Evolutionary conservation across 2,113 vertebrate species (phyloP).

Genomic region (Mastomys natalensis): DNA sequence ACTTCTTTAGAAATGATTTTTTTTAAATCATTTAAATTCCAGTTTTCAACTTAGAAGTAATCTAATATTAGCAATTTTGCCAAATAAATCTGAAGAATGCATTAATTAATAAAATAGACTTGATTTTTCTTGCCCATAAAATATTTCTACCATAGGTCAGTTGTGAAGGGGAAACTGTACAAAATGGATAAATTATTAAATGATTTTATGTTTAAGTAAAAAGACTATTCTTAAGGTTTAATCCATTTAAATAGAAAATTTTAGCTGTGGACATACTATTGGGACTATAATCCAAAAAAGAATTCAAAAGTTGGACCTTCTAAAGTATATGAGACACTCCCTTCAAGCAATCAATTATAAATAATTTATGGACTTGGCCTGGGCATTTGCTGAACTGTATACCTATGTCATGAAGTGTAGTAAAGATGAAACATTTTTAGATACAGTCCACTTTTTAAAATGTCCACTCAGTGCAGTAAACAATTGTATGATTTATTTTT

Average conservation of each 20-base stretch:
- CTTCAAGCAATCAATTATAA: conserved; percentile 60
- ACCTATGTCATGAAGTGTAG: conserved; percentile 18
- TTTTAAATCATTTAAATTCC: neutral
- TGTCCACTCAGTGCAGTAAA: conserved; percentile 36
- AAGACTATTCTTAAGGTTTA: conserved; percentile 38
- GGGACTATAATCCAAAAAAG: neutral
- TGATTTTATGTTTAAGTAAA: conserved; percentile 52
- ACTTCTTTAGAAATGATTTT: conserved; percentile 60
- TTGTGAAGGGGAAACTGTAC: conserved; percentile 36
- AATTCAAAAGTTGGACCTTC: conserved; percentile 49
- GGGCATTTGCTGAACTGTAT: conserved; percentile 16
- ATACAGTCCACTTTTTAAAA: neutral
- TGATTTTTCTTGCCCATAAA: conserved; percentile 24
- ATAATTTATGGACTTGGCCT: neutral
- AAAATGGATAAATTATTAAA: conserved; percentile 37
- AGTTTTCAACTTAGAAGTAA: conserved; percentile 38
- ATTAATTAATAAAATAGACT: conserved; percentile 25
- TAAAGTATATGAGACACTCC: neutral
- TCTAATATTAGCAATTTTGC: neutral
- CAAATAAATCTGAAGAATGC: conserved; percentile 28
- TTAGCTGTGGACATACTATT: neutral
- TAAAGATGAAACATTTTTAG: conserved; percentile 43
- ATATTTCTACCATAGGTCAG: conserved; percentile 34
- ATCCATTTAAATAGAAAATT: conserved; percentile 9
- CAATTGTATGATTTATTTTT: conserved; percentile 16